Evolutionary conservation across 2,113 vertebrate species (phyloP).

Genomic region (Serilophus lunatus): DNA sequence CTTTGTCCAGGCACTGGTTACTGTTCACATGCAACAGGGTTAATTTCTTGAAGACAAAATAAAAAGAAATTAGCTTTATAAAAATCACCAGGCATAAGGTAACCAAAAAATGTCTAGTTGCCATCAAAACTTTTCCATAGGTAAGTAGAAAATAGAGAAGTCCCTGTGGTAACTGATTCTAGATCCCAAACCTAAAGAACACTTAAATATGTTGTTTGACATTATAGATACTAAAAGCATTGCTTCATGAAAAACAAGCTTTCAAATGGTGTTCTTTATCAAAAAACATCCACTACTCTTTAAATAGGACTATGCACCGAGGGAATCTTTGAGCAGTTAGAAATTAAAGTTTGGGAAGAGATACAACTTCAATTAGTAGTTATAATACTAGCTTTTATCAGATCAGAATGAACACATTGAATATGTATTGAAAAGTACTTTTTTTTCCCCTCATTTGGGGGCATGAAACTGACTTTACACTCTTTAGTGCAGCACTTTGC

Average conservation of each 20-base stretch:
- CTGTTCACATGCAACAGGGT: constrained; percentile 97
- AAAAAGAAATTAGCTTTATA: not conserved
- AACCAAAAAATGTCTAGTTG: not conserved
- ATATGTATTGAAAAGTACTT: not conserved
- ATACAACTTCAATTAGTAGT: not conserved
- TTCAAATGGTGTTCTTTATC: rapidly evolving
- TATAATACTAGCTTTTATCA: not conserved
- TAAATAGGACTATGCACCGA: not conserved
- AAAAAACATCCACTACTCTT: not conserved
- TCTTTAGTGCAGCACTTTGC: not conserved
- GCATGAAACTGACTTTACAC: not conserved
- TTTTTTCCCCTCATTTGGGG: not conserved
- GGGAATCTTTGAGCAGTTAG: not conserved
- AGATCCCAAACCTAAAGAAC: not conserved
- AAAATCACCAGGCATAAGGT: not conserved
- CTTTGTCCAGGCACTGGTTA: constrained; percentile 99
- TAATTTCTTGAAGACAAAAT: constrained; percentile 82
- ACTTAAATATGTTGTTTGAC: not conserved
- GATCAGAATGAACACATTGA: not conserved
- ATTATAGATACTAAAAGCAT: not conserved
- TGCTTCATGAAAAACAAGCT: not conserved
- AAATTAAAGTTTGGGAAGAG: not conserved
- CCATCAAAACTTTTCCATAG: not conserved
- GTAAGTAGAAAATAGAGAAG: not conserved
- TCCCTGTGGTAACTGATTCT: not conserved